These are phyloP conservation scores for Dendrocincla tyrannina DNA, from an alignment of 2,797 vertebrate species.

Conservation along the genomic window DNA sequence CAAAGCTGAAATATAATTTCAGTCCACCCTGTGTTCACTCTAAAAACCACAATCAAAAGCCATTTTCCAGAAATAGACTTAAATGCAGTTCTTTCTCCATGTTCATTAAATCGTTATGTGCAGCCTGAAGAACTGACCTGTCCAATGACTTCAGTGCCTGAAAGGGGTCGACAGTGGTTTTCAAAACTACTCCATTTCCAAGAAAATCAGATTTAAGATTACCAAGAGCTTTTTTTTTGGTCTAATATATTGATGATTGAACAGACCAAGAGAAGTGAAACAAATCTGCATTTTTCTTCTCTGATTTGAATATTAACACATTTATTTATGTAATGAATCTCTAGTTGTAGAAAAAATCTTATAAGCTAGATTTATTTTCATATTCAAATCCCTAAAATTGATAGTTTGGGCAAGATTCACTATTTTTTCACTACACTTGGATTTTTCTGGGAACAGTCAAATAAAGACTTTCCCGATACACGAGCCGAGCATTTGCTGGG, in stretches of 20 bases:
- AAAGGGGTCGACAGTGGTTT: not conserved
- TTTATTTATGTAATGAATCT: not conserved
- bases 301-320: not conserved
- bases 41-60: not conserved
- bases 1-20: not conserved
- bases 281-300: not conserved
- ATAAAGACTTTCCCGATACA: not conserved
- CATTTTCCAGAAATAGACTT: not conserved
- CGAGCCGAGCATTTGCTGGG: not conserved
- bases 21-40: not conserved
- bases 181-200: not conserved
- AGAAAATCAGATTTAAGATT: not conserved
- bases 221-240: not conserved
- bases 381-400: not conserved
- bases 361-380: not conserved
- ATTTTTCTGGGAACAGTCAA: not conserved
- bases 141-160: not conserved
- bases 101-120: fast-evolving
- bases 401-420: not conserved
- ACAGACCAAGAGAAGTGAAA: not conserved
- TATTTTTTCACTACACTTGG: not conserved
- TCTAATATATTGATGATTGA: not conserved
- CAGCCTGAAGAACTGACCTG: not conserved
- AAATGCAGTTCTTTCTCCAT: not conserved
- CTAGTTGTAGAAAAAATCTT: not conserved